Percentiles rank a stretch among this genome's conserved stretches.
phyloP scores from a whole-genome alignment of 2,888 invertebrate genomes.

The Tipula unca region DNA sequence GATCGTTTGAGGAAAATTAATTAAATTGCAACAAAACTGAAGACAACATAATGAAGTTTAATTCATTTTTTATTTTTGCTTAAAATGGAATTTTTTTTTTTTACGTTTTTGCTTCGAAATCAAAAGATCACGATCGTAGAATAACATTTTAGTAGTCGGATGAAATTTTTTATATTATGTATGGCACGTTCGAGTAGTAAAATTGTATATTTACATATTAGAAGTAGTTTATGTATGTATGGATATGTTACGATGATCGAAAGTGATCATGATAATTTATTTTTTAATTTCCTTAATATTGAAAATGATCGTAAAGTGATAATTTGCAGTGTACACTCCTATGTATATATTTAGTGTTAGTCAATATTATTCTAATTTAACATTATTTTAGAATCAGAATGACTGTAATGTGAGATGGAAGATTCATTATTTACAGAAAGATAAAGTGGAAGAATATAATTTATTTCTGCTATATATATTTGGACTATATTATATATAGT shows the following conservation, averaged over 20 bases:
- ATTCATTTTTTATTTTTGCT: neutral
- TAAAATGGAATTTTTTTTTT: neutral
- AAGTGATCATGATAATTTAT: neutral
- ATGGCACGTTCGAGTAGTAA: neutral
- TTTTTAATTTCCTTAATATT: neutral
- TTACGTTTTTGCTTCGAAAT: neutral
- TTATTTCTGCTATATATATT: too few species aligned
- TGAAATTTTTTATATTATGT: neutral
- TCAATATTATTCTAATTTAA: neutral
- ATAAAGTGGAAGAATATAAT: too few species aligned
- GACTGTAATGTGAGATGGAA: too few species aligned
- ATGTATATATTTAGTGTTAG: too few species aligned
- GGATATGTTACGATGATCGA: neutral
- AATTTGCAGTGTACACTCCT: neutral
- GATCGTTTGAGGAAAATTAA: neutral
- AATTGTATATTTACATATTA: neutral
- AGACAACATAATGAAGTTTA: conserved; percentile 8
- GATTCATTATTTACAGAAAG: too few species aligned
- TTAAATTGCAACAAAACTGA: neutral
- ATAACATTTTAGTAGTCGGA: neutral
- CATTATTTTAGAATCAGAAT: too few species aligned
- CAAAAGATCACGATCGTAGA: neutral
- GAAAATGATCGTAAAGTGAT: neutral
- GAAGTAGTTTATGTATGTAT: neutral
- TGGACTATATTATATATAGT: too few species aligned